These are phyloP conservation scores for Hemichromis elongatus DNA, from an alignment of 2,113 vertebrate genomes.

Conservation along the genomic window DNA sequence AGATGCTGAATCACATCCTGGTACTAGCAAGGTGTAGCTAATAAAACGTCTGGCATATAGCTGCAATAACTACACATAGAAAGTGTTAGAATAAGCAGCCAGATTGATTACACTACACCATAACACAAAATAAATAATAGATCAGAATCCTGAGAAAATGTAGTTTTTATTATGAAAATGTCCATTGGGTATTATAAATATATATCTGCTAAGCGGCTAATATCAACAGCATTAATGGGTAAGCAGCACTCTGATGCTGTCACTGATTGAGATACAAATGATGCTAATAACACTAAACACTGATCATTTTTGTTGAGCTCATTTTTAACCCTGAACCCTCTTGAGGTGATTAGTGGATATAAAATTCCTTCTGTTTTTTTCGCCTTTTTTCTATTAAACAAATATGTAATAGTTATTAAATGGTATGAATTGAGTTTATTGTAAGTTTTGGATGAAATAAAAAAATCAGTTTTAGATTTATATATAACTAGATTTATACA, in stretches of 20 bases:
- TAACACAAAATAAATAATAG: too few relatives aligned
- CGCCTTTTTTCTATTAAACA: not conserved
- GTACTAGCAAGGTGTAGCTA: too few relatives aligned
- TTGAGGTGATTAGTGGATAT: not conserved
- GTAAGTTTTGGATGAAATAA: not conserved
- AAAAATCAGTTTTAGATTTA: not conserved
- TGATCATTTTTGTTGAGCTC: not conserved
- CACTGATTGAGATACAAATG: not conserved
- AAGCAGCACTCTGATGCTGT: not conserved
- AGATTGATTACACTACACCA: not conserved
- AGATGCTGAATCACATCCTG: too few relatives aligned
- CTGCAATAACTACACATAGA: not conserved
- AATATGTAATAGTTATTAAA: not conserved
- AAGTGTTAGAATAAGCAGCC: not conserved
- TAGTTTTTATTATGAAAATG: not conserved
- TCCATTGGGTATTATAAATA: not conserved
- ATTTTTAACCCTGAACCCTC: not conserved
- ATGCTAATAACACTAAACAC: not conserved
- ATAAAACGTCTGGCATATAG: not conserved
- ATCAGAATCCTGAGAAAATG: not conserved
- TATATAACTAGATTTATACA: too few relatives aligned
- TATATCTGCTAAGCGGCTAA: not conserved
- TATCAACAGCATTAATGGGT: not conserved
- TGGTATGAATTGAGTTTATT: not conserved
- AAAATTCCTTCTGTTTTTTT: accelerated